Percentiles rank a stretch among this genome's conserved stretches.
phyloP scores from a whole-genome alignment of 2,797 vertebrate genomes.

The Galaxias olidus region DNA sequence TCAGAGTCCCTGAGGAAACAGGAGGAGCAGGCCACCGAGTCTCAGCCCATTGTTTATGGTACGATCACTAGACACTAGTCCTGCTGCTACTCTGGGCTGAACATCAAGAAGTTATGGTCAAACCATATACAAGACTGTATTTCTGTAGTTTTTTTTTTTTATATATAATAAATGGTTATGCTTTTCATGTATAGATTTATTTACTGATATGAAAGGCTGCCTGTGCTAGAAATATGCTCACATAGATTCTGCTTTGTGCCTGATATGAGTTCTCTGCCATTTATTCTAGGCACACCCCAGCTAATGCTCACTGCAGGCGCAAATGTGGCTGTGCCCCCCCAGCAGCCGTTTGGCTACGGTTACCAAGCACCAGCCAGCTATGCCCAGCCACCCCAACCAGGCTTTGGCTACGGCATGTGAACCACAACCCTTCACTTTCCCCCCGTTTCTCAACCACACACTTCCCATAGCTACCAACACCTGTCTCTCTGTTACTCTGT shows the following conservation, averaged over 20 bases:
- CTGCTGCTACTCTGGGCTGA: neutral
- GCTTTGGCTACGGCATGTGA: conserved; percentile 98
- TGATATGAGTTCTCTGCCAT: neutral
- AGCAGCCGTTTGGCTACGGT: conserved; percentile 93
- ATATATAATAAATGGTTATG: too few relatives aligned
- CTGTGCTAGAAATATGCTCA: neutral
- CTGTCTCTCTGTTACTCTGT: conserved; percentile 80
- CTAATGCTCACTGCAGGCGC: conserved; percentile 98
- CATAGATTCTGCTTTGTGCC: neutral
- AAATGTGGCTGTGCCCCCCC: conserved; percentile 93
- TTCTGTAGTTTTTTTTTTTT: too few relatives aligned
- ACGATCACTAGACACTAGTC: conserved; percentile 38
- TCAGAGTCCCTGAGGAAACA: conserved; percentile 99
- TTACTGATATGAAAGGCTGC: too few relatives aligned
- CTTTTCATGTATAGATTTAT: too few relatives aligned
- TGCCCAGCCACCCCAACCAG: conserved; percentile 84
- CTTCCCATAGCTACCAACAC: conserved; percentile 60
- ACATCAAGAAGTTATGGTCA: too few relatives aligned
- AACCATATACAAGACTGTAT: too few relatives aligned
- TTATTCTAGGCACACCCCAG: conserved; percentile 89
- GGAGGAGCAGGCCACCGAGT: conserved; percentile 98
- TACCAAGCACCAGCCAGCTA: conserved; percentile 85
- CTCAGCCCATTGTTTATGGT: conserved; percentile 99
- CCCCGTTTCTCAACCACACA: conserved; percentile 47
- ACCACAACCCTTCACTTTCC: conserved; percentile 45